Base-by-base conservation (phyloP, 2,797 vertebrate species). In the Chiloscyllium punctatum region DNA sequence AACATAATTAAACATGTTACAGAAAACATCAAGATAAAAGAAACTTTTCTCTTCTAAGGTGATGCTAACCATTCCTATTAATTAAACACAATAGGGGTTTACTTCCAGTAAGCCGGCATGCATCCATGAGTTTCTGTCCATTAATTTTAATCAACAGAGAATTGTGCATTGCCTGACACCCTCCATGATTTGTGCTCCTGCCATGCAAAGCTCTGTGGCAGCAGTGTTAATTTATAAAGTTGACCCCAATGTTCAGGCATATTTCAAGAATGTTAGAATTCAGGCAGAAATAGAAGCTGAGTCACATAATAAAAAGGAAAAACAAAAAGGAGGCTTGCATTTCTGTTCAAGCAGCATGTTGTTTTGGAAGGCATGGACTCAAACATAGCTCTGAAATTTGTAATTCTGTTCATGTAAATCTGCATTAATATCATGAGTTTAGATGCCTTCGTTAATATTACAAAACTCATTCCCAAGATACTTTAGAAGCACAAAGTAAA, bases 111-210 rank as follows among this genome's bases (percentile, higher is more conserved):
- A 33, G 62, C 68, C 62, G 23, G 8, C 15, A 69, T 9, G 18
- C 33, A 21, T 25, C 7, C 21, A 69, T 92, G n/a, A 2, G 4
- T 37, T 92, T 92, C 1, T 62, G 37, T 69, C 90, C 37, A 92
- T 92, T 68, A 62, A 92, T 68, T 68, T 92, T 68, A 91, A 91
- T 91, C 88, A 91, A 68, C 90, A 92, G 90, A 68, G 37, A 92
- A 25, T 25, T 21, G 0, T 68, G 16, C 62, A 25, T 5, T 18
- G n/a, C 6, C 21, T 91, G 57, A n/a, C 66, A 6, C 21, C 16
- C 57, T 91, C 88, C 57, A 33, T n/a, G 2, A 68, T 68, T 30
- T 5, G 33, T 3, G 7, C 87, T 90, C 25, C 53, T 90, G 51
- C 53, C 87, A 57, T 30, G 51, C 51, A 90, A 90, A 90, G 1